Conservation (phyloP, 2,888 invertebrate genomes). For the Acleris holmiana region DNA sequence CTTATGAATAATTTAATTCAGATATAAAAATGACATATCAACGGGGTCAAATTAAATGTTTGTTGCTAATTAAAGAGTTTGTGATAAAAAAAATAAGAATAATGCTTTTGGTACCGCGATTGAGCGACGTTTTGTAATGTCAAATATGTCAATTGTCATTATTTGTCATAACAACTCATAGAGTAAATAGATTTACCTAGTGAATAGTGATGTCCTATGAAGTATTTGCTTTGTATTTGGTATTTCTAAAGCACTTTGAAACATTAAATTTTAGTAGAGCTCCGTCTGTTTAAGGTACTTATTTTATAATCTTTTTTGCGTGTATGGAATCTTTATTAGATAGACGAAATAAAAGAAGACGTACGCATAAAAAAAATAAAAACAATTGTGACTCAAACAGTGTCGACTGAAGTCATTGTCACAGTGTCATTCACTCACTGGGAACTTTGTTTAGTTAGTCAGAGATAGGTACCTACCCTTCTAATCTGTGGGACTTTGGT, state of each 20-base stretch:
- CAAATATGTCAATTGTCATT: constrained; percentile 7
- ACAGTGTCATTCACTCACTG: no score
- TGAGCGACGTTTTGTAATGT: constrained; percentile 19
- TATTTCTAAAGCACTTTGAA: not conserved
- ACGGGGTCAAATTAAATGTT: constrained; percentile 29
- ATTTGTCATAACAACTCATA: constrained; percentile 30
- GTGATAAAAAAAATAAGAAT: constrained; percentile 5
- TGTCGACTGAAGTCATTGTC: not conserved
- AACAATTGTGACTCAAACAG: not conserved
- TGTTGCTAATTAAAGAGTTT: constrained; percentile 36
- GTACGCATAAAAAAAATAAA: no score
- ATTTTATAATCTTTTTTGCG: no score
- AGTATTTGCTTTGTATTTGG: not conserved
- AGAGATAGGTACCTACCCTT: no score
- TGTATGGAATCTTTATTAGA: no score
- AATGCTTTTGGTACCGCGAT: constrained; percentile 19
- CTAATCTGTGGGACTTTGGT: no score
- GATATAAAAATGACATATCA: constrained; percentile 53
- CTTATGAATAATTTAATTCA: constrained; percentile 35
- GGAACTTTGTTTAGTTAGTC: no score
- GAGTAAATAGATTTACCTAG: not conserved
- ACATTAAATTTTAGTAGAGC: no score
- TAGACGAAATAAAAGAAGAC: no score
- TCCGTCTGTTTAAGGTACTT: no score
- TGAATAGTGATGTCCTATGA: not conserved